Percentiles rank a stretch among this genome's conserved stretches.
phyloP scores from a whole-genome alignment of 1,140 invertebrate genomes.

The Penaeus indicus region DNA sequence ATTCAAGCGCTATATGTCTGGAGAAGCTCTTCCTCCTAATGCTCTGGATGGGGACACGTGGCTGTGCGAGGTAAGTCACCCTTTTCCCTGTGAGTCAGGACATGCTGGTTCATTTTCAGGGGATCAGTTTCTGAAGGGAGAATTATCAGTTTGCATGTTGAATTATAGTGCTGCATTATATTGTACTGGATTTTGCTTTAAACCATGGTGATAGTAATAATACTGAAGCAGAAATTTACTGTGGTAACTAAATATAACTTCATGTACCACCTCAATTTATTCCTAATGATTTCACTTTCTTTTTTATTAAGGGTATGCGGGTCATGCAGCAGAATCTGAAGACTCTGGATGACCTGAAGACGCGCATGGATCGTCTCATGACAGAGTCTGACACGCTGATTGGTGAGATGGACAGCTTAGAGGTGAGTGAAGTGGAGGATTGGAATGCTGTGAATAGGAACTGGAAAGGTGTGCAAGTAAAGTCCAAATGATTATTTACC shows the following conservation, averaged over 20 bases:
- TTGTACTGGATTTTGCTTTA: too few species aligned
- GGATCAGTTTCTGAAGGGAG: too few species aligned
- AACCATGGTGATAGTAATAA: too few species aligned
- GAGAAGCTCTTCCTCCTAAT: slow-evolving; percentile 79
- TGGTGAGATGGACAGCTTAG: slow-evolving; percentile 39
- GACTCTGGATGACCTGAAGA: slow-evolving; percentile 46
- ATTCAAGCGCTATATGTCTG: slow-evolving; percentile 96
- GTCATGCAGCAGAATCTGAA: slow-evolving; percentile 51
- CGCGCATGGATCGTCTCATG: slow-evolving; percentile 45
- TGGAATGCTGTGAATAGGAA: background rate
- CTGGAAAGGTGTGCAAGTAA: too few species aligned
- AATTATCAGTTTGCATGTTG: too few species aligned
- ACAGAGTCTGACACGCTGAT: slow-evolving; percentile 29
- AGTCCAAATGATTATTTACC: too few species aligned
- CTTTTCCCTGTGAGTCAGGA: background rate
- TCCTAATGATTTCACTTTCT: background rate
- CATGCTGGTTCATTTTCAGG: background rate
- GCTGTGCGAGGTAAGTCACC: slow-evolving; percentile 48
- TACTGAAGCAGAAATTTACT: too few species aligned
- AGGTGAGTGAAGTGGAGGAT: background rate
- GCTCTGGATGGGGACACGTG: slow-evolving; percentile 42
- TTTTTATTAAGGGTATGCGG: slow-evolving; percentile 37
- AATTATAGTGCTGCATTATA: too few species aligned
- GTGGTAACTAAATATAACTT: too few species aligned
- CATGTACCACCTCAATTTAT: background rate